A percentile compares a stretch with the other conserved stretches of the same genome.
These are phyloP conservation scores for Harpagoxenus sublaevis DNA, from an alignment of 2,888 invertebrate genomes.

Conservation along the genomic window DNA sequence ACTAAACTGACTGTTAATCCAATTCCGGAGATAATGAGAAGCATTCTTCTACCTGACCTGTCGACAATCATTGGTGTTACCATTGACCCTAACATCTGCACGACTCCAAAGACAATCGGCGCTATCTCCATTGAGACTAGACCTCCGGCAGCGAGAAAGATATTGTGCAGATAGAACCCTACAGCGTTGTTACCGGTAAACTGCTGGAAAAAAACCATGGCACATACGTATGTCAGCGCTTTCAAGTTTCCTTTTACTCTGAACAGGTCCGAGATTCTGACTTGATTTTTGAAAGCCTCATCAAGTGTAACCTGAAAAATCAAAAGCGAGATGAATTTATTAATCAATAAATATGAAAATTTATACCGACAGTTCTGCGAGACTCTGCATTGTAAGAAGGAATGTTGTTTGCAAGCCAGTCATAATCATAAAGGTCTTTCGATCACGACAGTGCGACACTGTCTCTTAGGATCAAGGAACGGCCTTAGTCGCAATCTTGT, in stretches of 20 bases:
- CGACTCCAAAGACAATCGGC: slow-evolving; percentile 92
- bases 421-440: too few relatives aligned
- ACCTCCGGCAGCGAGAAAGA: slow-evolving; percentile 90
- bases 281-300: slow-evolving; percentile 82
- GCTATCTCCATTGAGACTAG: slow-evolving; percentile 89
- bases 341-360: not conserved
- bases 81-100: slow-evolving; percentile 91
- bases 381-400: too few relatives aligned
- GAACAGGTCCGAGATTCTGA: slow-evolving; percentile 87
- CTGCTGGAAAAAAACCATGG: slow-evolving; percentile 94
- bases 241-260: slow-evolving; percentile 91
- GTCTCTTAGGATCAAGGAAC: slow-evolving; percentile 65
- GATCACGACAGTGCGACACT: too few relatives aligned
- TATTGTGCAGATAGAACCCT: slow-evolving; percentile 92
- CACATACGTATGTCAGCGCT: slow-evolving; percentile 92
- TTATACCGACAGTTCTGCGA: too few relatives aligned
- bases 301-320: slow-evolving; percentile 81
- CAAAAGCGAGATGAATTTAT: not conserved
- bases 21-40: slow-evolving; percentile 91
- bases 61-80: slow-evolving; percentile 93
- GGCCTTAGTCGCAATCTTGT: slow-evolving; percentile 67
- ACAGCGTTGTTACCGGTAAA: slow-evolving; percentile 94
- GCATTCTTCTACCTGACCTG: slow-evolving; percentile 91
- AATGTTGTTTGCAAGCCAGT: too few relatives aligned
- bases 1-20: slow-evolving; percentile 90